Conservation (phyloP, 2,797 vertebrate species). For the Rhinatrema bivittatum region DNA sequence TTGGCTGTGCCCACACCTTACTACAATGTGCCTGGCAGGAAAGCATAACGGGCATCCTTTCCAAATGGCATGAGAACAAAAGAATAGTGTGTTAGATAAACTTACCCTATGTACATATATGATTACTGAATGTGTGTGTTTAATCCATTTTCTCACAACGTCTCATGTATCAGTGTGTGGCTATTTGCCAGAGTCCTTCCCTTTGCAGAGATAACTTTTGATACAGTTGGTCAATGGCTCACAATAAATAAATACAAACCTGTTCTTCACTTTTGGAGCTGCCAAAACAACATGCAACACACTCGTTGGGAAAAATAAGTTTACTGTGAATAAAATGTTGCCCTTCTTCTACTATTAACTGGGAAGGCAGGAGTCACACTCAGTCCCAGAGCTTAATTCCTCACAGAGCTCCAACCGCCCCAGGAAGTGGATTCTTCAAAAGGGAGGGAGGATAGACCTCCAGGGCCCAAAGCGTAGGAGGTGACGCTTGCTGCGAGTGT, state of each 20-base stretch:
- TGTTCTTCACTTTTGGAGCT: conserved; percentile 4
- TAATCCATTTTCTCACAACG: conserved; percentile 40
- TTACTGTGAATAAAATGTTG: no score
- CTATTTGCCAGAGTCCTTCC: conserved; percentile 27
- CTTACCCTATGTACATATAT: no score
- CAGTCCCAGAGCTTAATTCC: no score
- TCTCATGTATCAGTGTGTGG: conserved; percentile 43
- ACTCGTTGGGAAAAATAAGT: not conserved
- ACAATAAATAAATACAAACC: conserved; percentile 4
- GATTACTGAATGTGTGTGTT: conserved; percentile 24
- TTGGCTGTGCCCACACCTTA: no score
- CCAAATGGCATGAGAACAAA: conserved; percentile 41
- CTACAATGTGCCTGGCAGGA: no score
- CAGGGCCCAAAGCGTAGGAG: no score
- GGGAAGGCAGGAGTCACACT: no score
- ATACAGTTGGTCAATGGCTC: conserved; percentile 34
- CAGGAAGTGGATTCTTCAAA: no score
- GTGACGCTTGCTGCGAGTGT: no score
- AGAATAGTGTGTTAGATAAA: conserved; percentile 38
- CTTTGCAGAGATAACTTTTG: conserved; percentile 45
- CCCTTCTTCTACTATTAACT: no score
- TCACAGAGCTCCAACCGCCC: no score
- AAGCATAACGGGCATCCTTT: conserved; percentile 16
- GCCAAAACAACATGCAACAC: not conserved
- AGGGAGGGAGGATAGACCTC: no score